Evolutionary conservation across 2,888 invertebrate species (phyloP).

Genomic region (Agriotes lineatus): DNA sequence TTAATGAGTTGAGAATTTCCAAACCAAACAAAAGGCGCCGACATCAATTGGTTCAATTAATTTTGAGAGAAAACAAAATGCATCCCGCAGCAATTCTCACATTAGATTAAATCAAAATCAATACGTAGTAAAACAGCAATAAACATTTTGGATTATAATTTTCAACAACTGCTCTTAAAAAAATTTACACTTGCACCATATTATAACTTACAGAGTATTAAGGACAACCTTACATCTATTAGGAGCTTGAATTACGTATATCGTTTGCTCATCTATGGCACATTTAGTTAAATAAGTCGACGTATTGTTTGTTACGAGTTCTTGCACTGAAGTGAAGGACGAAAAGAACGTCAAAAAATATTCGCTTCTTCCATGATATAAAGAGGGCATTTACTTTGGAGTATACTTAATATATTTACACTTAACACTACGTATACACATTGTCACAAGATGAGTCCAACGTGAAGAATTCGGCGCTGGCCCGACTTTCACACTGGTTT

Average conservation of each 20-base stretch:
- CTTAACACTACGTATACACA: constrained; percentile 65
- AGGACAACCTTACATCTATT: constrained; percentile 44
- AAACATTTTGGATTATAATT: constrained; percentile 23
- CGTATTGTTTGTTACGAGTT: constrained; percentile 20
- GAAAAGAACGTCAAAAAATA: constrained; percentile 54
- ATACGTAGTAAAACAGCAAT: constrained; percentile 27
- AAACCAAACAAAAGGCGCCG: neutral
- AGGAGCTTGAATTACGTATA: constrained; percentile 54
- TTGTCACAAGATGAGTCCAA: constrained; percentile 62
- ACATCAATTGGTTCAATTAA: no score
- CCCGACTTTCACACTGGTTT: constrained; percentile 56
- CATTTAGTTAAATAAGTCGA: constrained; percentile 48
- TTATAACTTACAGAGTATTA: constrained; percentile 33
- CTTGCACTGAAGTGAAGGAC: constrained; percentile 45
- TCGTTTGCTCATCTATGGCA: constrained; percentile 55
- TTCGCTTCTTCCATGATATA: constrained; percentile 44
- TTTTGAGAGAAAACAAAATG: no score
- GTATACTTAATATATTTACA: constrained; percentile 61
- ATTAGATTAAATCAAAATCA: constrained; percentile 23
- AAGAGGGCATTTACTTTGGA: constrained; percentile 60
- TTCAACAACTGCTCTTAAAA: constrained; percentile 38
- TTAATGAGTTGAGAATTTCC: neutral
- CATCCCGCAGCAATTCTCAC: no score
- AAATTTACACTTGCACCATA: constrained; percentile 43
- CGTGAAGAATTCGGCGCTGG: constrained; percentile 57